Conservation (phyloP, 2,888 invertebrate species). For the Lepidochitona cinerea region DNA sequence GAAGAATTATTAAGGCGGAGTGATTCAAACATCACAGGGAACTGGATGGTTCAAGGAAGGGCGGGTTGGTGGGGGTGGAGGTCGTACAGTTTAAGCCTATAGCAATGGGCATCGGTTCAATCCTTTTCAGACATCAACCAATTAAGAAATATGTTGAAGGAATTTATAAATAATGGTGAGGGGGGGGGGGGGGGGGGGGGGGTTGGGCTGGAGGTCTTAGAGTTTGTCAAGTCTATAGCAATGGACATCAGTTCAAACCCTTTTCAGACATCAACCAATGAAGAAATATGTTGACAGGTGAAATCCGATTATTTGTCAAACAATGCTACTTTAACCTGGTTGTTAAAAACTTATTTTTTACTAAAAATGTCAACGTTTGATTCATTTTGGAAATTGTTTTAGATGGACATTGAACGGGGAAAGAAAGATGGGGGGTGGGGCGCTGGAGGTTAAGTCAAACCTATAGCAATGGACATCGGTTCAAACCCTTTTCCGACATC, state of each 20-base stretch:
- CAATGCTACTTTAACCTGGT: no score
- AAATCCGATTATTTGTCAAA: no score
- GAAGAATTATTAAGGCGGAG: neutral
- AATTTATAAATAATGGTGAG: neutral
- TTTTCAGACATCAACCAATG: neutral
- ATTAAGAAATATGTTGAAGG: neutral
- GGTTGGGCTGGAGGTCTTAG: neutral
- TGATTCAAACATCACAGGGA: neutral
- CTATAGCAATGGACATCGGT: neutral
- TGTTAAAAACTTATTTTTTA: no score
- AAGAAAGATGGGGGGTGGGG: neutral
- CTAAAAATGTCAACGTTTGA: no score
- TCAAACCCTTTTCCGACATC: no score
- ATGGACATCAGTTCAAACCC: neutral
- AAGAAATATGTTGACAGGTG: neutral
- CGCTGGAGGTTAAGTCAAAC: neutral
- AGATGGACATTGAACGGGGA: no score
- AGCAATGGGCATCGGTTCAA: neutral
- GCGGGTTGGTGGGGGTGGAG: neutral
- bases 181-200: neutral
- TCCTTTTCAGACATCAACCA: neutral
- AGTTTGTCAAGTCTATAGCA: neutral
- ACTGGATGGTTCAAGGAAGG: neutral
- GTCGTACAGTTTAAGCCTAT: neutral
- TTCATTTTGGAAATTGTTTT: no score